Evolutionary conservation across 2,797 vertebrate genomes (phyloP).

Genomic region (Anguilla anguilla): DNA sequence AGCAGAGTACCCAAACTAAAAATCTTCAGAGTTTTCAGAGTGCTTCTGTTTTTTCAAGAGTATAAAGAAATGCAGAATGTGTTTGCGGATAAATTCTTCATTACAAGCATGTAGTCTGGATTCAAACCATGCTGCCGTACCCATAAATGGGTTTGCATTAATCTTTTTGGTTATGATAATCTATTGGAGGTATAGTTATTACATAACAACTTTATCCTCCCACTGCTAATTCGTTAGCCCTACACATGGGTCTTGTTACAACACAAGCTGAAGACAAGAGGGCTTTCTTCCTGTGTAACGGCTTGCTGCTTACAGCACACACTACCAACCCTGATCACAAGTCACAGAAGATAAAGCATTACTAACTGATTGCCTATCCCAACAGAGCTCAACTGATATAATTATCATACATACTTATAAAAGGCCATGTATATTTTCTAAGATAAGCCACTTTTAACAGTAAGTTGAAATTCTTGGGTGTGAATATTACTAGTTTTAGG

Average conservation of each 20-base stretch:
- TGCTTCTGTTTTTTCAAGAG: background rate
- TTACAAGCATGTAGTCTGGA: background rate
- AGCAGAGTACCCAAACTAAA: background rate
- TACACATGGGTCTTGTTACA: background rate
- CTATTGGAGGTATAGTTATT: background rate
- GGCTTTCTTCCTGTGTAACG: background rate
- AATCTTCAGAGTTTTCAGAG: background rate
- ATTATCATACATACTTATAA: background rate
- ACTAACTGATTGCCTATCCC: background rate
- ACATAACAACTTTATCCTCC: slow-evolving; percentile 3
- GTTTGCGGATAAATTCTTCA: background rate
- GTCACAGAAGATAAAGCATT: background rate
- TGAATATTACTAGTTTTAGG: background rate
- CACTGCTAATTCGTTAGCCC: too few relatives aligned
- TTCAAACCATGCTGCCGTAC: background rate
- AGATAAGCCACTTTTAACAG: background rate
- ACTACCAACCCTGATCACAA: background rate
- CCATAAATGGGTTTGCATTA: background rate
- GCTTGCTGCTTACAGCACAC: background rate
- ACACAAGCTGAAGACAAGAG: background rate
- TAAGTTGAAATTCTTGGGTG: background rate
- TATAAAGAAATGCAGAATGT: background rate
- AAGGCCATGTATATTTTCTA: background rate
- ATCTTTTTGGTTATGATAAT: background rate
- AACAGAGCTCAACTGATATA: slow-evolving; percentile 1